phyloP scores from a whole-genome alignment of 2,113 vertebrate species.

The Steatornis caripensis region DNA sequence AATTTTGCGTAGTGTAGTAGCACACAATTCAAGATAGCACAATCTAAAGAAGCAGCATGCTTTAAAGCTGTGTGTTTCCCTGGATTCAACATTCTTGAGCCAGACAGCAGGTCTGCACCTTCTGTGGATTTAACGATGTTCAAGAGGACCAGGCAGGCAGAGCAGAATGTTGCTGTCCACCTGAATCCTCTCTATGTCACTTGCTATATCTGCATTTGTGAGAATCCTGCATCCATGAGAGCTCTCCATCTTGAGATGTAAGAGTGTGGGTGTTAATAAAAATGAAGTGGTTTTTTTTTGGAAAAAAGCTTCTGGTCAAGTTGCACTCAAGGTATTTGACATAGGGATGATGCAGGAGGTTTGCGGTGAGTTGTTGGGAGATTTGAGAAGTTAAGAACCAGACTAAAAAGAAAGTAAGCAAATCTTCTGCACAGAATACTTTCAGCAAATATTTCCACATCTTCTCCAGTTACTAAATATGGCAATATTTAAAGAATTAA shows the following conservation, averaged over 20 bases:
- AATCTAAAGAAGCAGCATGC: not conserved
- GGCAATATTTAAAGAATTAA: not conserved
- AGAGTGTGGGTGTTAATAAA: not conserved
- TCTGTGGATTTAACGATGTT: conserved; percentile 7
- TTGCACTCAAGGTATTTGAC: not conserved
- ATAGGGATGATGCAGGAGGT: not conserved
- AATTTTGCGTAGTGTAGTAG: not conserved
- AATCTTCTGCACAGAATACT: not conserved
- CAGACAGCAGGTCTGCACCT: not conserved
- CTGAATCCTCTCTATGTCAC: not conserved
- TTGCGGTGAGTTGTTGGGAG: not conserved
- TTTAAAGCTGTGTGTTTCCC: not conserved
- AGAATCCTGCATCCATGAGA: not conserved
- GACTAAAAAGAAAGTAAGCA: not conserved
- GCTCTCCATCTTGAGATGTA: not conserved
- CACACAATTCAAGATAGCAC: not conserved
- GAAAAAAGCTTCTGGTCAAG: not conserved
- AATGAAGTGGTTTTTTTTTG: not conserved
- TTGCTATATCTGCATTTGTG: not conserved
- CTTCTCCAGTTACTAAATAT: not conserved
- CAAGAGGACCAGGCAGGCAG: not conserved
- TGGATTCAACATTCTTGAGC: not conserved
- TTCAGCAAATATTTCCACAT: not conserved
- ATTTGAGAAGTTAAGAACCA: not conserved
- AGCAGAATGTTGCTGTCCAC: not conserved